These are phyloP conservation scores for Tryphoninae sp. DNA, from an alignment of 2,888 invertebrate species.

Conservation along the genomic window DNA sequence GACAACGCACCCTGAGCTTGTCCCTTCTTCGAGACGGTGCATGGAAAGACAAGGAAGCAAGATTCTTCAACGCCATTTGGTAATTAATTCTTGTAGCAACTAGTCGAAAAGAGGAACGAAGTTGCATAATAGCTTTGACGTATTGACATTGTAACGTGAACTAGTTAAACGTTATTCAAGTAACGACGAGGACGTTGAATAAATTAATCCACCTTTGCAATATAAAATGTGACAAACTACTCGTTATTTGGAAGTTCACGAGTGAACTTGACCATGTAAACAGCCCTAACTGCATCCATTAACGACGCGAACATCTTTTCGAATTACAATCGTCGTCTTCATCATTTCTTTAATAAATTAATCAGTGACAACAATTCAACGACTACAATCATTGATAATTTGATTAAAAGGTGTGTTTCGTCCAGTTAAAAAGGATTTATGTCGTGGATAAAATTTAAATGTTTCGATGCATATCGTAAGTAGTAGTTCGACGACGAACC, in stretches of 20 bases:
- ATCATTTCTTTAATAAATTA: too few relatives aligned
- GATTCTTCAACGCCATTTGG: neutral
- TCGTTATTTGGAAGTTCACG: too few relatives aligned
- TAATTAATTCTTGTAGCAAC: neutral
- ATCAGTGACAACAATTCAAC: too few relatives aligned
- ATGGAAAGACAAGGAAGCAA: slow-evolving; percentile 8
- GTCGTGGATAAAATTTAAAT: neutral
- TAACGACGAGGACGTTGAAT: too few relatives aligned
- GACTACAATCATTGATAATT: neutral
- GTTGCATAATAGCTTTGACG: neutral
- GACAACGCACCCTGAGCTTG: slow-evolving; percentile 50
- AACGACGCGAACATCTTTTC: too few relatives aligned
- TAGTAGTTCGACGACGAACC: neutral
- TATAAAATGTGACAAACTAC: too few relatives aligned
- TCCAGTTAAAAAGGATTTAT: neutral
- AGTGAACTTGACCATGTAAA: too few relatives aligned
- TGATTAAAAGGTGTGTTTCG: neutral
- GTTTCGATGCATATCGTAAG: neutral
- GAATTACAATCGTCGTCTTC: too few relatives aligned
- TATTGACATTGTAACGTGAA: neutral
- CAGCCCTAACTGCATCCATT: too few relatives aligned
- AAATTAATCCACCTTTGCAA: too few relatives aligned
- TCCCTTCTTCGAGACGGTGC: neutral
- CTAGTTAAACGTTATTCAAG: neutral
- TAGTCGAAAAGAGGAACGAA: neutral